Base-by-base conservation (phyloP, 1,140 invertebrate genomes). In the Palaemon carinicauda region DNA sequence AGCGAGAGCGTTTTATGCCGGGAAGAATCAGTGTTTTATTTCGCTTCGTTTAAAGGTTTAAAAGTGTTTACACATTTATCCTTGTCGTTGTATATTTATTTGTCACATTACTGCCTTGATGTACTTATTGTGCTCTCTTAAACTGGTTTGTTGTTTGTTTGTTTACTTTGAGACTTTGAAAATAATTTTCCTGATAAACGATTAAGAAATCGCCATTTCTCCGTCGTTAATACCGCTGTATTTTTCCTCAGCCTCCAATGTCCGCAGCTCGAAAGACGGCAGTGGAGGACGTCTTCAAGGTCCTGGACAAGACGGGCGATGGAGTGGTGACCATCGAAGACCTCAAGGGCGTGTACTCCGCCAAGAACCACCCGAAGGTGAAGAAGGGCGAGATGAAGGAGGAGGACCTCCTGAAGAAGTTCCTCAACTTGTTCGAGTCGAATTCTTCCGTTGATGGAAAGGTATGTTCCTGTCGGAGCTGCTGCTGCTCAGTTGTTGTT, bases 301-400 rank as follows among this genome's bases (percentile, higher is more conserved):
- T 98, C 91, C 91, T 98, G 90, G 97, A 98, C 91, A 96, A 95
- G 91, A 95, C 95, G 15, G 95, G 95, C 0, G 97, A 98, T 90
- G 97, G 96, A 0, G 92, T 95, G 19, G 95, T 98, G 50, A 97
- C 96, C 0, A 91, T 96, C 1, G 95, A 96, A 29, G 97, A 98
- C 92, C 92, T 98, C 1, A 86, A 86, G 84, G 60, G 94, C 15
- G 94, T 97, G 14, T 98, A 97, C 90, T 95, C 95, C 89, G 96
- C 96, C 0, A 88, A 88, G 80, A 89, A 83, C 56, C 88, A 90
- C 85, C 89, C 89, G 1, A 89, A 90, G 74, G 89, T 81, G 31
- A 19, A 85, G 10, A 92, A 95, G 90, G 97, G 97, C 0, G 97
- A 98, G 91, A 95, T 96, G 90, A 95, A 94, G 14, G 97, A 98